Base-by-base conservation (phyloP, 2,888 invertebrate species). In the Aphidoletes aphidimyza region DNA sequence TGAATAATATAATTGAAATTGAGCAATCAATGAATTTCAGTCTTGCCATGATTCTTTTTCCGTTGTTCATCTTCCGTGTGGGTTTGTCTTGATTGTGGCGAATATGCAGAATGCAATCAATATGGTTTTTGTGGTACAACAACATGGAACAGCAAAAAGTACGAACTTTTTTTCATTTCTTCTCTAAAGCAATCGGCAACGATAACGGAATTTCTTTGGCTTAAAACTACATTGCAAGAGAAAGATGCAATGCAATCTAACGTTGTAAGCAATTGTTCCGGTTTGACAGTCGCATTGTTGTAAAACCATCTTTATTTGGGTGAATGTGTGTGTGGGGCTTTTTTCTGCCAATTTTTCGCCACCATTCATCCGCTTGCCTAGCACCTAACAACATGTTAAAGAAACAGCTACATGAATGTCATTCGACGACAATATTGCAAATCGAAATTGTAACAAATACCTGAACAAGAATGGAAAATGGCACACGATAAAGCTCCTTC, bases 401-500 rank as follows among this genome's bases (percentile, higher is more conserved):
- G n/a, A n/a, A 69, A 30, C 69, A 69, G 69, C 69, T 69, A 30
- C 69, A 69, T 69, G 69, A 69, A 69, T 69, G 69, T 69, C 69
- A 69, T 69, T 30, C 69, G 69, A 30, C 69, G 69, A 69, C 69
- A 69, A 30, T 69, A 69, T 69, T 69, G 69, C 69, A 69, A 69
- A 69, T 69, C 69, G 69, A 69, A 69, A 69, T 69, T 69, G 69
- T 69, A 69, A 69, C 69, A 69, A 69, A 69, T 69, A 69, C 69
- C 69, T 69, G 69, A 34, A 69, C 69, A 69, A 69, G 69, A 69
- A 69, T 69, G 69, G n/a, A 69, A 69, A 69, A 34, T 14, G 34
- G n/a, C n/a, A n/a, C n/a, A 34, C 69, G 34, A 69, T 69, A 69
- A 69, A 69, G 69, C 69, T 69, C 34, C 17, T 69, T 69, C 69